phyloP scores from a whole-genome alignment of 1,140 invertebrate species.

The Adoxophyes honmai region DNA sequence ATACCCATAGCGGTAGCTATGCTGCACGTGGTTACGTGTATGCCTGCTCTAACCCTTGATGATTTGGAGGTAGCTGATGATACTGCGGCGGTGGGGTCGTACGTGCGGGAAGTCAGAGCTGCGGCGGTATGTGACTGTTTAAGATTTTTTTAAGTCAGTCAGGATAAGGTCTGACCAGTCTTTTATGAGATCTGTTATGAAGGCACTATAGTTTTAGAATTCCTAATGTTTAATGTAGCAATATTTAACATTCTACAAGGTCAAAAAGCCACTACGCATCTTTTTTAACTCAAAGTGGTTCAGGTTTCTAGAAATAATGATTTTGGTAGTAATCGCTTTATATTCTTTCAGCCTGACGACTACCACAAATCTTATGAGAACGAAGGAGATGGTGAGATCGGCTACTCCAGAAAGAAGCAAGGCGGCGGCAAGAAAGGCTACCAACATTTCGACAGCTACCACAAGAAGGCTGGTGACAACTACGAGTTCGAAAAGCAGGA shows the following conservation, averaged over 20 bases:
- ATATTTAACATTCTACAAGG: too few species aligned
- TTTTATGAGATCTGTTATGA: background rate
- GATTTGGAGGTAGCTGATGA: constrained; percentile 63
- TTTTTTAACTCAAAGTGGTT: too few species aligned
- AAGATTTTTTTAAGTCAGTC: too few species aligned
- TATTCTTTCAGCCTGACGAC: constrained; percentile 45
- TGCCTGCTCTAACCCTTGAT: constrained; percentile 36
- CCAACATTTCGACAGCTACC: constrained; percentile 83
- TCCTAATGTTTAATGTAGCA: too few species aligned
- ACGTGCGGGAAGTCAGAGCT: constrained; percentile 64
- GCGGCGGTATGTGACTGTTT: constrained; percentile 49
- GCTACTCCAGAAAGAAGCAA: constrained; percentile 80
- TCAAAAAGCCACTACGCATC: too few species aligned
- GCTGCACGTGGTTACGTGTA: constrained; percentile 32
- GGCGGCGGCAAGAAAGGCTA: constrained; percentile 83
- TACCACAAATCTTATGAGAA: constrained; percentile 63
- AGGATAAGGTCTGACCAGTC: too few species aligned
- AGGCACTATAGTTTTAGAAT: too few species aligned
- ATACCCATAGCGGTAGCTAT: constrained; percentile 30
- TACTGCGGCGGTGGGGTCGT: constrained; percentile 59
- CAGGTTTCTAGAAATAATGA: too few species aligned
- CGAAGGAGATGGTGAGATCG: constrained; percentile 81
- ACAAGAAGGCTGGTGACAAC: constrained; percentile 84
- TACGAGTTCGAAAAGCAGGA: constrained; percentile 83
- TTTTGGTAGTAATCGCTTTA: constrained; percentile 7